A percentile compares a stretch with the other conserved stretches of the same genome.
phyloP scores from a whole-genome alignment of 2,888 invertebrate species.

The Loripinus fragilis region DNA sequence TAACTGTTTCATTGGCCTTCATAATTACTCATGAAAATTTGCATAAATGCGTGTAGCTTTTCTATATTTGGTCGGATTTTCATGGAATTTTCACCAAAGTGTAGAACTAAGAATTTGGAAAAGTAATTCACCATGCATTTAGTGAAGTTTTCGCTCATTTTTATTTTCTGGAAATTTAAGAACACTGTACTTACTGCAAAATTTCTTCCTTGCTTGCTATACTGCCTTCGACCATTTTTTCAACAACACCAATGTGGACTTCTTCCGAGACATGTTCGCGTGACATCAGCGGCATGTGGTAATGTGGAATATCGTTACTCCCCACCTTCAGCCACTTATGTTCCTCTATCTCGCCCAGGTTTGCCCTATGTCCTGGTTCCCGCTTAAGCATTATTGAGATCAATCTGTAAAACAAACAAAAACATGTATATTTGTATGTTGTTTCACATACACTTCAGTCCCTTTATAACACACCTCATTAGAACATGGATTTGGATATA shows the following conservation, averaged over 20 bases:
- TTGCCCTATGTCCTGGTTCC: conserved; percentile 95
- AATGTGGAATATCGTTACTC: conserved; percentile 53
- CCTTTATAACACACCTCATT: too few relatives aligned
- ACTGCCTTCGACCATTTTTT: conserved; percentile 97
- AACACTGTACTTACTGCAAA: conserved; percentile 87
- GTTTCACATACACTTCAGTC: too few relatives aligned
- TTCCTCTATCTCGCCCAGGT: conserved; percentile 92
- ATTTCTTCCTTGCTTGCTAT: conserved; percentile 98
- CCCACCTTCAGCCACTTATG: conserved; percentile 89
- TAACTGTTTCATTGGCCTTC: too few relatives aligned
- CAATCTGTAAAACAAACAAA: conserved; percentile 86
- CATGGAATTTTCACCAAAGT: too few relatives aligned
- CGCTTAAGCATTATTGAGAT: conserved; percentile 97
- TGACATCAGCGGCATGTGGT: conserved; percentile 89
- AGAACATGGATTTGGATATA: too few relatives aligned
- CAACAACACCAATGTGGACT: conserved; percentile 95
- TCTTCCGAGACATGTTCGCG: conserved; percentile 95
- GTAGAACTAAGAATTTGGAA: too few relatives aligned
- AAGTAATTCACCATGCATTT: too few relatives aligned
- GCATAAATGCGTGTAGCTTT: too few relatives aligned
- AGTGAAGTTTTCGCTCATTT: too few relatives aligned
- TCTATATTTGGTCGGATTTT: too few relatives aligned
- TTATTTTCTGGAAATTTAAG: neutral
- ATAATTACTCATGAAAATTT: too few relatives aligned
- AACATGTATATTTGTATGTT: too few relatives aligned